These are phyloP conservation scores for Orthonychiurus folsomi DNA, from an alignment of 2,888 invertebrate genomes.

Conservation along the genomic window DNA sequence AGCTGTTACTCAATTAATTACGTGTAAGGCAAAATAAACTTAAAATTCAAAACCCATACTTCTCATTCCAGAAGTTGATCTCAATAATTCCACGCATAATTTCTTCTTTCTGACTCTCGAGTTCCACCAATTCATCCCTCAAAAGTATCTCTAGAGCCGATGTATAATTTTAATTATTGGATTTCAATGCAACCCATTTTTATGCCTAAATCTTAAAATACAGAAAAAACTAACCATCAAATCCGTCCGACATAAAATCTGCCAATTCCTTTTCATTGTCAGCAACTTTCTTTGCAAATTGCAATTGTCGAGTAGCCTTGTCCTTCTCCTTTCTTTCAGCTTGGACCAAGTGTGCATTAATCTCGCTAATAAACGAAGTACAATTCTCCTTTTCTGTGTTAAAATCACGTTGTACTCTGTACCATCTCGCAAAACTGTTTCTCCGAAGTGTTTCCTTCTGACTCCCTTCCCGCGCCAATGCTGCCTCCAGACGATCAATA, in stretches of 20 bases:
- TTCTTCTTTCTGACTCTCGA: constrained; percentile 15
- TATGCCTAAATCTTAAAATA: neutral
- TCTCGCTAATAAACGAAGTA: constrained; percentile 19
- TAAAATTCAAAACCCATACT: too few species aligned
- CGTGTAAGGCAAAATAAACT: constrained; percentile 7
- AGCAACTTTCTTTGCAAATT: constrained; percentile 13
- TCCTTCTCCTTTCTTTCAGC: constrained; percentile 27
- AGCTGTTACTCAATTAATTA: neutral
- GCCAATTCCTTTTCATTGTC: constrained; percentile 21
- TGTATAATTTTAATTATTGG: too few species aligned
- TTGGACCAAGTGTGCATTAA: constrained; percentile 19
- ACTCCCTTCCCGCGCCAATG: constrained; percentile 16
- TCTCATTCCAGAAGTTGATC: constrained; percentile 20
- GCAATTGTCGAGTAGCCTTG: constrained; percentile 15
- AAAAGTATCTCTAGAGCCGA: neutral
- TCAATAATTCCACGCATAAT: constrained; percentile 21
- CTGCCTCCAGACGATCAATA: constrained; percentile 22
- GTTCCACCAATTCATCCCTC: constrained; percentile 10
- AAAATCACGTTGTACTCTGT: constrained; percentile 19
- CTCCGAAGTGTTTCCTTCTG: constrained; percentile 20
- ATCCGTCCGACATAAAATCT: constrained; percentile 11
- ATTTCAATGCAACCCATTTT: too few species aligned
- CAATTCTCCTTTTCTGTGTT: constrained; percentile 25
- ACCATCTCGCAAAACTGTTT: constrained; percentile 9
- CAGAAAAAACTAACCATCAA: constrained; percentile 17